Evolutionary conservation across 2,113 vertebrate genomes (phyloP), one percentile per base, ranked within the genome.

Genomic region (Murina feae): DNA sequence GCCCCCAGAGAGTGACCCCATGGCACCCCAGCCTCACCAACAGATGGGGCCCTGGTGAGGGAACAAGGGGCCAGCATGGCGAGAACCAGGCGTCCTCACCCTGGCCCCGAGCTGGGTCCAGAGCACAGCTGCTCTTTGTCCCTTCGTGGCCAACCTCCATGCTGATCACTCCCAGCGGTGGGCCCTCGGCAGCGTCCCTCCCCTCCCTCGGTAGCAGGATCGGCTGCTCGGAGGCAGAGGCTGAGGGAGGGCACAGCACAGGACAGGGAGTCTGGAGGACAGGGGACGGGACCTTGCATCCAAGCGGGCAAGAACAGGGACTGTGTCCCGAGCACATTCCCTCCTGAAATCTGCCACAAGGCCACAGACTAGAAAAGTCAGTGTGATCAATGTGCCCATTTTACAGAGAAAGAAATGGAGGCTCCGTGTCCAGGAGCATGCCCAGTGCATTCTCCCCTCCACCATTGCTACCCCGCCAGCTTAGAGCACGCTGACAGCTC

Each of bases 121-220:
- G 28, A 63, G 71, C 72, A 72, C 25, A 75, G 89, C 80, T 47
- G 86, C 37, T 71, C 88, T 96, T 87, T 95, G 91, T 89, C 86
- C 58, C 81, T 75, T 37, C 63, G 2, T 14, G 35, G 69, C 80
- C 30, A 7, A 76, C 28, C 83, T 78, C 39, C 69, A 60, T 18
- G 42, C 79, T 84, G 53, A 66, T 75, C 81, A 84, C 80, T 84
- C 76, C 86, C 42, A 23, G 35, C 18, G 1, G 28, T 25, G 21
- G 68, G 79, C 39, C 80, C 92, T 89, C 37, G 3, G 17, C 4
- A 12, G 20, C 0, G 55, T 32, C 55, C 83, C 42, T n/a, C 69
- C 37, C 49, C 20, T 8, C 60, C 32, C 28, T 53, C 14, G 0
- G 58, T 9, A n/a, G 74, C 69, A 35, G 55, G 18, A 28, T 14